Evolutionary conservation across 2,113 vertebrate genomes (phyloP), one percentile per base, ranked within the genome.

Genomic region (Scomber colias): DNA sequence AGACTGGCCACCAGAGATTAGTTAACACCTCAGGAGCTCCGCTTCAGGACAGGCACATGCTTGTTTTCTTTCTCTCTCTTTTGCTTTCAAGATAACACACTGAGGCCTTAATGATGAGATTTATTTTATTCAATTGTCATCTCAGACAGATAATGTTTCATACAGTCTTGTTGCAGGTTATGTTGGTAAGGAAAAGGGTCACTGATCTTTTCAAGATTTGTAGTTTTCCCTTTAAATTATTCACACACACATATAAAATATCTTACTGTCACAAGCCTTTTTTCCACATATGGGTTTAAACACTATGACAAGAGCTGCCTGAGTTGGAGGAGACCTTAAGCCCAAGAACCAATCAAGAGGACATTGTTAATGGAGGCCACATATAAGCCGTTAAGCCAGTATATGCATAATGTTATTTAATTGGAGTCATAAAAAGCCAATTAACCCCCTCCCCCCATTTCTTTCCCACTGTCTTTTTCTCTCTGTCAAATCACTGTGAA

Each of bases 1-100:
- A 93, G 94, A 95, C 96, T 95, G 95, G 95, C 95, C 94, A 95
- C 93, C 74, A 79, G 95, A 96, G 96, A 96, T 96, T 95, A 95
- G 94, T 96, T 96, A 95, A 96, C 96, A 96, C 95, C 95, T 96
- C 94, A 93, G 95, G 93, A 96, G 95, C 92, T 57, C 74, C 83
- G 95, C 91, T 94, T 94, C 93, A 95, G 94, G 95, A 93, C 90
- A 91, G 94, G 88, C 93, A 88, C 90, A 84, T 91, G 85, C 85
- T 85, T 93, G 91, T 95, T 94, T 94, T 93, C 92, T 90, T 87
- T 89, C 90, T 83, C 83, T 86, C 88, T 86, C 77, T 73, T 91
- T 79, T 65, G 78, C 71, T 90, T 91, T 89, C 63, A 56, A 84
- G 85, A 77, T 77, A 88, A 87, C n/a, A 80, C 85, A 82, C 75